These are phyloP conservation scores for Tauraco erythrolophus DNA, from an alignment of 2,113 vertebrate species.

Conservation along the genomic window DNA sequence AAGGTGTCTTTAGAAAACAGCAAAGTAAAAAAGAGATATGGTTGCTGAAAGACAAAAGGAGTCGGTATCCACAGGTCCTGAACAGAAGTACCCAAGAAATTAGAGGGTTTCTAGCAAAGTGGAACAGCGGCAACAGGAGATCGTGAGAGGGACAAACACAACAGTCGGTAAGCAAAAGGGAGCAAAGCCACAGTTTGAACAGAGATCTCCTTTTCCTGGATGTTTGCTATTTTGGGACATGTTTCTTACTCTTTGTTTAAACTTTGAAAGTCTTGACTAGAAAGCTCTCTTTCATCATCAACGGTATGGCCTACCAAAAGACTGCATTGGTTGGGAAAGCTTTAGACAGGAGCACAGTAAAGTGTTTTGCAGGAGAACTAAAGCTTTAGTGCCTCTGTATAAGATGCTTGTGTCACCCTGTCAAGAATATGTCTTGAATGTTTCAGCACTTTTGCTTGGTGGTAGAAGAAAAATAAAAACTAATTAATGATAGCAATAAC, in stretches of 20 bases:
- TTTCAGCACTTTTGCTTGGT: neutral
- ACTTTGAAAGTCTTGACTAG: neutral
- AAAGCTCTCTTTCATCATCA: neutral
- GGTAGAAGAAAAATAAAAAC: neutral
- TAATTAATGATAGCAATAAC: neutral
- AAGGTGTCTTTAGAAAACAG: neutral
- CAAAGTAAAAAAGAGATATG: neutral
- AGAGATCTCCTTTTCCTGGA: neutral
- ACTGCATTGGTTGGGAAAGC: neutral
- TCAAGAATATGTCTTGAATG: neutral
- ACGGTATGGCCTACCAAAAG: neutral
- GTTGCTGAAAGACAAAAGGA: neutral
- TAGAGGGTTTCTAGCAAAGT: neutral
- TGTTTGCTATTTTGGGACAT: neutral
- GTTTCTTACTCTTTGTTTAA: neutral
- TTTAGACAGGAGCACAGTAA: neutral
- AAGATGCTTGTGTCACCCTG: neutral
- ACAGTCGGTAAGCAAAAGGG: neutral
- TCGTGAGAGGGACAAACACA: neutral
- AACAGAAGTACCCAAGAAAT: neutral
- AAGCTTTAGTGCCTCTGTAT: neutral
- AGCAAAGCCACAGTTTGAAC: neutral
- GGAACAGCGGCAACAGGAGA: neutral
- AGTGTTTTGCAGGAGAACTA: neutral
- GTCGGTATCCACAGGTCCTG: neutral